Evolutionary conservation across 2,888 invertebrate species (phyloP), one percentile per base, ranked within the genome.

Genomic region (Polydrusus pterygomalis): DNA sequence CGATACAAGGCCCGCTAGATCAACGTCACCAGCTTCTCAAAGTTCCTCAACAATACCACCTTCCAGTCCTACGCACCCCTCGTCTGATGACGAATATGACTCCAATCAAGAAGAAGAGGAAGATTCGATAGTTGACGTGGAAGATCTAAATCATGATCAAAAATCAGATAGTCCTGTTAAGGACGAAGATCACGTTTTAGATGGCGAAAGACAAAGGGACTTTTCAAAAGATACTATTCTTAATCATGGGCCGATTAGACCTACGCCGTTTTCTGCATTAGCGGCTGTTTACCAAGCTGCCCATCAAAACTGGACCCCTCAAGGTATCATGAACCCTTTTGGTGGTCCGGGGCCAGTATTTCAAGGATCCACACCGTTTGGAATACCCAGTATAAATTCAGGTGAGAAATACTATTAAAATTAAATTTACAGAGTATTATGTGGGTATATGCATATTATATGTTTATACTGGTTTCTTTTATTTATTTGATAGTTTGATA

Each of bases 241-340:
- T 76, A 84, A 71, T 82, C 90, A 90, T 83, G 92, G 91, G 40
- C 93, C 93, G 20, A 94, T 95, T 77, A 87, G 94, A 81, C 94
- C 94, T 79, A 94, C 93, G 75, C 94, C 94, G 18, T 94, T 94
- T 87, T 93, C 93, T 84, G 92, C 93, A 18, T 84, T 93, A 71
- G 92, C 92, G 60, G 94, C 94, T 76, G 94, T 94, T 69, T 88
- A 88, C 75, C 87, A 87, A 80, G 87, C 87, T 67, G 86, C 87
- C 17, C 87, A 88, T 82, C 87, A 87, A 17, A 87, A 87, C 72
- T 88, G 88, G 88, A 91, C 92, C 0, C 92, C 92, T 82, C 91
- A 91, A 84, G 71, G 77, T 17, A 89, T 92, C 60, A 89, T 93
- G 69, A 90, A 91, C 78, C 89, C 89, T 17, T 88, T 88, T 80